Percentiles rank a stretch among this genome's conserved stretches.
These are phyloP conservation scores for Dendrolimus houi DNA, from an alignment of 2,888 invertebrate genomes.

Conservation along the genomic window DNA sequence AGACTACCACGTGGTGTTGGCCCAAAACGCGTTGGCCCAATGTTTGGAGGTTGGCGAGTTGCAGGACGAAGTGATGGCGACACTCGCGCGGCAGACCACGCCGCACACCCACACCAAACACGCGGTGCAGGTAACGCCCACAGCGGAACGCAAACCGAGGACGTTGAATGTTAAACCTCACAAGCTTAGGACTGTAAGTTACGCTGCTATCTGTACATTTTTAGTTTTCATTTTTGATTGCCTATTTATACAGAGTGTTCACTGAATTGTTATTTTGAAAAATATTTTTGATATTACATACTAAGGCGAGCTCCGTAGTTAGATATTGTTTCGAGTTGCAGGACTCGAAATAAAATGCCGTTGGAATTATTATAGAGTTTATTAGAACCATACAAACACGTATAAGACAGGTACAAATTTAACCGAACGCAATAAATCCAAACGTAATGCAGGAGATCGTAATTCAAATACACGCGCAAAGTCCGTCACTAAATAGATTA, in stretches of 20 bases:
- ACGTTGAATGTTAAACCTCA: conserved; percentile 33
- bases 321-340: too few species aligned
- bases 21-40: conserved; percentile 96
- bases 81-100: conserved; percentile 94
- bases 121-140: conserved; percentile 84
- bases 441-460: too few species aligned
- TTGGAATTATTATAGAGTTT: too few species aligned
- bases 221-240: neutral
- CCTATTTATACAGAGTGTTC: too few species aligned
- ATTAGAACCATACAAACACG: too few species aligned
- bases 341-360: too few species aligned
- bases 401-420: too few species aligned
- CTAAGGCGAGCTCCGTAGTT: neutral
- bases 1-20: conserved; percentile 97
- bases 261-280: too few species aligned
- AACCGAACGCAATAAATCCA: too few species aligned
- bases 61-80: conserved; percentile 95
- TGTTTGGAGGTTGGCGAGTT: conserved; percentile 90
- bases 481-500: too few species aligned
- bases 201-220: neutral
- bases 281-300: neutral
- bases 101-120: conserved; percentile 88
- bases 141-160: conserved; percentile 3
- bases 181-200: conserved; percentile 70
- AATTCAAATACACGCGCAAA: too few species aligned